Evolutionary conservation across 2,113 vertebrate genomes (phyloP), one percentile per base, ranked within the genome.

Genomic region (Myocastor coypus): DNA sequence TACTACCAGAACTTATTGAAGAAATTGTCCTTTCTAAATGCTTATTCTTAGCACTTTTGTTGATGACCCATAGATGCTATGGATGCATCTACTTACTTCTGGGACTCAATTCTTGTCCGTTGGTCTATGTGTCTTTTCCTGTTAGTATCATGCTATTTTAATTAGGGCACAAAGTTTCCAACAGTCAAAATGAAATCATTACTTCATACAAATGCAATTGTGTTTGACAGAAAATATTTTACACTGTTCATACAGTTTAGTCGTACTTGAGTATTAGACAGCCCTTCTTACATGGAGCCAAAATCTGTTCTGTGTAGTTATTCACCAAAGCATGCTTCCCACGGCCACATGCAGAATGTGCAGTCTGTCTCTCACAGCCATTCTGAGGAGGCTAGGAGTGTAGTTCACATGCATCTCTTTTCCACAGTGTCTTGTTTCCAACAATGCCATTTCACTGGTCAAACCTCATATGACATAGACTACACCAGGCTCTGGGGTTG

Each of bases 161-260:
- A 73, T 77, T 77, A 61, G 37, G 52, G 11, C 12, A 75, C 52
- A 22, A 75, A 59, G 19, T 37, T 64, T 91, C 87, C 22, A 89
- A 4, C 14, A 61, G 61, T 87, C 55, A 17, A 91, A 89, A n/a
- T 90, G 17, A 94, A 82, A n/a, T 86, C 24, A 63, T 80, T 57
- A 73, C 10, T 90, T 92, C 83, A 28, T 81, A 17, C 24, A 90
- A 92, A 40, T 64, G 57, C 94, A 85, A 1, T 90, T 90, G 83
- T 80, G 8, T 85, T 84, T 83, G 68, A 82, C 78, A 83, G 26
- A 93, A 96, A 83, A 64, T 52, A 83, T 52, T 80, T 89, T 68
- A 81, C 37, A 42, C 10, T 85, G 28, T 80, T 90, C 50, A 81
- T 66, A 73, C 89, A 78, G 91, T 52, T 83, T 55, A 20, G 37